Evolutionary conservation across 2,888 invertebrate species (phyloP).

Genomic region (Catotricha subobsoleta): DNA sequence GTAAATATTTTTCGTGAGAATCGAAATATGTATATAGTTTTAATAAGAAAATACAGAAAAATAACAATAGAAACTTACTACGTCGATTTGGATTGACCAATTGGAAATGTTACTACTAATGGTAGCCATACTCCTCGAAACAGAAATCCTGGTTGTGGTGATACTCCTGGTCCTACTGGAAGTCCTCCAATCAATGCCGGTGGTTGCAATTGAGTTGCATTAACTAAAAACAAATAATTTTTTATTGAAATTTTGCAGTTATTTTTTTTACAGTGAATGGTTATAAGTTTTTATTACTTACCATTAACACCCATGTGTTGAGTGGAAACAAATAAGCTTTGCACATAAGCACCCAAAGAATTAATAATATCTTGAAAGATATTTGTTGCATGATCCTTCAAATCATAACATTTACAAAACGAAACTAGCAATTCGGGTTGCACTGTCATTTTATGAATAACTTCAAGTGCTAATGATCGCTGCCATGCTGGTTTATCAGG

Average conservation of each 20-base stretch:
- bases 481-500: constrained; percentile 96
- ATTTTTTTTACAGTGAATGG: not conserved
- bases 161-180: constrained; percentile 48
- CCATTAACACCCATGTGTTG: constrained; percentile 21
- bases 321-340: constrained; percentile 68
- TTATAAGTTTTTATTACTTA: not conserved
- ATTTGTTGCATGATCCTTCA: constrained; percentile 82
- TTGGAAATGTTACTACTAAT: constrained; percentile 64
- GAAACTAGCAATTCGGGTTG: constrained; percentile 71
- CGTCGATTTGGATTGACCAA: constrained; percentile 72
- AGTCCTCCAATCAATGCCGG: constrained; percentile 10
- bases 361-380: constrained; percentile 91
- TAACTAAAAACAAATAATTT: not conserved
- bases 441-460: constrained; percentile 82
- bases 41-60: constrained; percentile 1
- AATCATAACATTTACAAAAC: constrained; percentile 90
- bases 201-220: constrained; percentile 9
- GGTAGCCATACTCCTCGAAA: constrained; percentile 88
- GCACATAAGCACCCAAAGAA: constrained; percentile 82
- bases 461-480: constrained; percentile 84
- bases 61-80: constrained; percentile 48
- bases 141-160: constrained; percentile 80
- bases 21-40: not conserved
- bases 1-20: constrained; percentile 3
- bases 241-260: not conserved